These are phyloP conservation scores for Babyrousa celebensis DNA, from an alignment of 2,797 vertebrate species.

Conservation along the genomic window DNA sequence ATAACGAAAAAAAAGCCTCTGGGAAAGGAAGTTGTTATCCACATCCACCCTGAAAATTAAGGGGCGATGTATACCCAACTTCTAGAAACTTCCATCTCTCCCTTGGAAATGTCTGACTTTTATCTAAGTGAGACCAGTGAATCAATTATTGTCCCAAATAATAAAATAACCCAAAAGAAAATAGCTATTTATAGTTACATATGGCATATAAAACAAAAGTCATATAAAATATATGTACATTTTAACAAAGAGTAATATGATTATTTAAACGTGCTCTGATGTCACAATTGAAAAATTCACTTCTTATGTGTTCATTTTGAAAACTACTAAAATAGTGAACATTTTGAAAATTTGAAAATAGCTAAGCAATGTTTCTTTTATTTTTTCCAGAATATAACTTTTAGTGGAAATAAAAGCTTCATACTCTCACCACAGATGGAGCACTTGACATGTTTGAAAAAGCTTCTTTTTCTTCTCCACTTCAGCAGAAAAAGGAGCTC, in stretches of 20 bases:
- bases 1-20: not conserved
- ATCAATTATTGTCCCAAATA: not conserved
- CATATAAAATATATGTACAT: not conserved
- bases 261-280: not conserved
- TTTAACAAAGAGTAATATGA: constrained; percentile 16
- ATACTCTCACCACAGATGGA: not conserved
- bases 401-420: not conserved
- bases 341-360: constrained; percentile 8
- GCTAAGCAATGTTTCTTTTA: not conserved
- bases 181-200: not conserved
- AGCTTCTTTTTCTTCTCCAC: not conserved
- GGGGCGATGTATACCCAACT: not conserved
- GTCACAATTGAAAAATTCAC: not conserved
- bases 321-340: not conserved
- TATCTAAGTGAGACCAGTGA: not conserved
- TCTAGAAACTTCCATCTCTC: not conserved
- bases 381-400: not conserved
- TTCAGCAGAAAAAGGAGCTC: not conserved
- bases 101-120: not conserved
- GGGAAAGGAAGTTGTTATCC: not conserved
- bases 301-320: not conserved
- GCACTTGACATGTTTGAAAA: not conserved
- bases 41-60: not conserved
- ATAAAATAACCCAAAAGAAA: not conserved
- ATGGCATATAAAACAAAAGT: not conserved